Evolutionary conservation across 1,140 invertebrate species (phyloP).

Genomic region (Drosophila ironensis): DNA sequence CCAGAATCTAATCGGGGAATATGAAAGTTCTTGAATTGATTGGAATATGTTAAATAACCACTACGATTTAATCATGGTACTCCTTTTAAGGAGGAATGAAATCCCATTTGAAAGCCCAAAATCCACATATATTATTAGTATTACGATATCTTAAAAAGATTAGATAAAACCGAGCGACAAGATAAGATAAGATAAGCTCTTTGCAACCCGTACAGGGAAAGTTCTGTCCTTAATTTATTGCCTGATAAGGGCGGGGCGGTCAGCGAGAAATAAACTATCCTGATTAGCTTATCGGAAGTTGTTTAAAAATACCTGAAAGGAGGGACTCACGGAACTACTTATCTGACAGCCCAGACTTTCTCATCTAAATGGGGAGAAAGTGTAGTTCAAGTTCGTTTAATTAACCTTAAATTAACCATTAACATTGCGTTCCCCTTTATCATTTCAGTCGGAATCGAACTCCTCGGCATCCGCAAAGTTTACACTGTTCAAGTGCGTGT

Average conservation of each 20-base stretch:
- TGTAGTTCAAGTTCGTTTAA: too few relatives aligned
- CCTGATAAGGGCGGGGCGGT: neutral
- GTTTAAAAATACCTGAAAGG: neutral
- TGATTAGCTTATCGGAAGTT: slow-evolving; percentile 23
- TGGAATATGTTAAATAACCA: too few relatives aligned
- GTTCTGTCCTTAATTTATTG: slow-evolving; percentile 16
- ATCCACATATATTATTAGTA: neutral
- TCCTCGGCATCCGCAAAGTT: slow-evolving; percentile 82
- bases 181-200: slow-evolving; percentile 8
- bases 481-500: slow-evolving; percentile 84
- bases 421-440: slow-evolving; percentile 2
- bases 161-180: slow-evolving; percentile 10
- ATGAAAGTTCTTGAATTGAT: too few relatives aligned
- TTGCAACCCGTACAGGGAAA: slow-evolving; percentile 32
- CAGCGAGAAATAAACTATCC: slow-evolving; percentile 20
- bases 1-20: neutral
- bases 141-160: neutral
- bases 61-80: too few relatives aligned
- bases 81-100: too few relatives aligned
- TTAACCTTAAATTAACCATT: too few relatives aligned
- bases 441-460: slow-evolving; percentile 76
- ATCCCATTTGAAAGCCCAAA: neutral
- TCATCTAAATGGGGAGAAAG: too few relatives aligned
- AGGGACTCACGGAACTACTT: too few relatives aligned
- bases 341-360: too few relatives aligned